phyloP scores from a whole-genome alignment of 2,888 invertebrate genomes.

The Trisateles emortualis region DNA sequence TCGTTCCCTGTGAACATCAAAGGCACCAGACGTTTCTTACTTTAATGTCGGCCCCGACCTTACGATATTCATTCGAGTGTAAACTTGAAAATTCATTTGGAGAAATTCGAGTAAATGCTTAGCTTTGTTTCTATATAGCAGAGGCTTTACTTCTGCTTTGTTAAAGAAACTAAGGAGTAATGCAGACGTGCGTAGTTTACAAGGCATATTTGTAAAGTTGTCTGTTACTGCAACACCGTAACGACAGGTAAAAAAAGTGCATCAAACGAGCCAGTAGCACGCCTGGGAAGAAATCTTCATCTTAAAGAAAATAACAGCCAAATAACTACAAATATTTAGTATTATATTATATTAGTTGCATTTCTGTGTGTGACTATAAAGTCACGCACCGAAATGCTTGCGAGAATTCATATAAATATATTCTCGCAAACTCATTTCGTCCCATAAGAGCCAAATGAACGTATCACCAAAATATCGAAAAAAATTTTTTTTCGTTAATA shows the following conservation, averaged over 20 bases:
- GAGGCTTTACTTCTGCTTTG: slow-evolving; percentile 24
- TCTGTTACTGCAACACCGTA: neutral
- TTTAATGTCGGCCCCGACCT: slow-evolving; percentile 41
- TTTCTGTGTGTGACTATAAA: too few species aligned
- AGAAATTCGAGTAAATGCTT: slow-evolving; percentile 46
- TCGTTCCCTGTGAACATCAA: slow-evolving; percentile 33
- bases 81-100: slow-evolving; percentile 51
- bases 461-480: too few species aligned
- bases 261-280: too few species aligned
- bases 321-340: too few species aligned
- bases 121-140: slow-evolving; percentile 43
- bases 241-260: neutral
- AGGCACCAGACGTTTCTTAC: slow-evolving; percentile 41
- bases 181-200: neutral
- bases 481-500: too few species aligned
- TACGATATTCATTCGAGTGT: slow-evolving; percentile 47
- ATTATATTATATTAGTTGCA: too few species aligned
- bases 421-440: too few species aligned
- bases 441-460: too few species aligned
- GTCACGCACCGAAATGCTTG: too few species aligned
- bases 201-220: neutral
- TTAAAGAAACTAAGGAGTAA: neutral
- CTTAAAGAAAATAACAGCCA: too few species aligned
- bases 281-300: too few species aligned
- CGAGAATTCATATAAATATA: too few species aligned